Evolutionary conservation across 2,113 vertebrate species (phyloP).

Genomic region (Alectura lathami): DNA sequence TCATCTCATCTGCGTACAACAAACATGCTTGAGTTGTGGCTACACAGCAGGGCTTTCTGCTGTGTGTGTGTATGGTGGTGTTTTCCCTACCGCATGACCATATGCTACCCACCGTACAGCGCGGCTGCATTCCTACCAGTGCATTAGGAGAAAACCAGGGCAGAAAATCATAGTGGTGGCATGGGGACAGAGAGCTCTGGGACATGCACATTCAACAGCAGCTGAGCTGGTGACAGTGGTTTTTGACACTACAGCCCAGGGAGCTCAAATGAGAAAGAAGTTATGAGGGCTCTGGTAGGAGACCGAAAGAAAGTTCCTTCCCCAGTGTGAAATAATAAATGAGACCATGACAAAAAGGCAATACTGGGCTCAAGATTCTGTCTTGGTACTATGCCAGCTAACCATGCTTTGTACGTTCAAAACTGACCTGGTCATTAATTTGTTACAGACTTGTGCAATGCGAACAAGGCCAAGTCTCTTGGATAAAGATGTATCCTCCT

Average conservation of each 20-base stretch:
- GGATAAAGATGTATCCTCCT: constrained; percentile 40
- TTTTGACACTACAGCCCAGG: background rate
- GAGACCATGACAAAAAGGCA: constrained; percentile 48
- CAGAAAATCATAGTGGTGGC: background rate
- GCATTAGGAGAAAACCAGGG: background rate
- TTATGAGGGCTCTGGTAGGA: background rate
- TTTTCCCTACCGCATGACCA: background rate
- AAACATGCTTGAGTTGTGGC: background rate
- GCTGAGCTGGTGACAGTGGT: background rate
- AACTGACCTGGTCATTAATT: constrained; percentile 67
- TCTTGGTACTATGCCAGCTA: constrained; percentile 22
- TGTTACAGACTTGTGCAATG: constrained; percentile 39
- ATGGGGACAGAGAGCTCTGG: background rate
- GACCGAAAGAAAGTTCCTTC: constrained; percentile 34
- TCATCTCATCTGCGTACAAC: constrained; percentile 48
- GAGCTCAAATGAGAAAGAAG: background rate
- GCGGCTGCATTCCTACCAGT: background rate
- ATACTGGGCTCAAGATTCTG: background rate
- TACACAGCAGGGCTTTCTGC: constrained; percentile 6
- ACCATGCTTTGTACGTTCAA: constrained; percentile 6
- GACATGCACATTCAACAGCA: background rate
- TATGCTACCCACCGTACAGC: background rate
- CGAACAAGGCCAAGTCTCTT: constrained; percentile 53
- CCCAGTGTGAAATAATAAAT: constrained; percentile 24
- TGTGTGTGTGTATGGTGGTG: background rate